These are phyloP conservation scores for Drosophila austrosaltans DNA, from an alignment of 2,888 invertebrate species.

Conservation along the genomic window DNA sequence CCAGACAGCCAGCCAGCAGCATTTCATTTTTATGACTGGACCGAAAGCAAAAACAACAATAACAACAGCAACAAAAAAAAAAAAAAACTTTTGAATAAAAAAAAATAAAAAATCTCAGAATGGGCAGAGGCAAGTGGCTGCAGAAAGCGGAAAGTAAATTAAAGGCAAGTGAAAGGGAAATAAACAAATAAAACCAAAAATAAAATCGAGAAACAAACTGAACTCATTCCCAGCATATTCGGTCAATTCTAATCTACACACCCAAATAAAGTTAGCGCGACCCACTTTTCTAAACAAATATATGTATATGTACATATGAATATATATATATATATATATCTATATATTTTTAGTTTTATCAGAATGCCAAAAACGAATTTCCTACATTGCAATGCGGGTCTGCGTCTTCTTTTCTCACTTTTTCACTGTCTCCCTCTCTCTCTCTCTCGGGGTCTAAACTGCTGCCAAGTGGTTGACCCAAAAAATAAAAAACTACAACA, in stretches of 20 bases:
- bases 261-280: conserved; percentile 23
- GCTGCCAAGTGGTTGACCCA: conserved; percentile 77
- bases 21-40: conserved; percentile 76
- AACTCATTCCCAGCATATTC: conserved; percentile 51
- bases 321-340: conserved; percentile 2
- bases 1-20: conserved; percentile 26
- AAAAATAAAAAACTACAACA: conserved; percentile 78
- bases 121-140: conserved; percentile 41
- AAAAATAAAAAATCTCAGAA: conserved; percentile 22
- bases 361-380: conserved; percentile 75
- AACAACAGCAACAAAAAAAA: conserved; percentile 33
- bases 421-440: conserved; percentile 18
- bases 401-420: conserved; percentile 25
- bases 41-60: conserved; percentile 48
- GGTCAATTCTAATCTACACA: conserved; percentile 46
- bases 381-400: conserved; percentile 74
- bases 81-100: conserved; percentile 39
- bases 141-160: conserved; percentile 79
- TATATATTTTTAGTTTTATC: conserved; percentile 49
- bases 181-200: conserved; percentile 57
- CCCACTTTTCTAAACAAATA: conserved; percentile 39
- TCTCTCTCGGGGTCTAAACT: conserved; percentile 65
- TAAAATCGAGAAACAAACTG: conserved; percentile 31
- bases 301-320: not conserved
- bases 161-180: conserved; percentile 78